These are phyloP conservation scores for Coelopa pilipes DNA, from an alignment of 2,888 invertebrate species.

Conservation along the genomic window DNA sequence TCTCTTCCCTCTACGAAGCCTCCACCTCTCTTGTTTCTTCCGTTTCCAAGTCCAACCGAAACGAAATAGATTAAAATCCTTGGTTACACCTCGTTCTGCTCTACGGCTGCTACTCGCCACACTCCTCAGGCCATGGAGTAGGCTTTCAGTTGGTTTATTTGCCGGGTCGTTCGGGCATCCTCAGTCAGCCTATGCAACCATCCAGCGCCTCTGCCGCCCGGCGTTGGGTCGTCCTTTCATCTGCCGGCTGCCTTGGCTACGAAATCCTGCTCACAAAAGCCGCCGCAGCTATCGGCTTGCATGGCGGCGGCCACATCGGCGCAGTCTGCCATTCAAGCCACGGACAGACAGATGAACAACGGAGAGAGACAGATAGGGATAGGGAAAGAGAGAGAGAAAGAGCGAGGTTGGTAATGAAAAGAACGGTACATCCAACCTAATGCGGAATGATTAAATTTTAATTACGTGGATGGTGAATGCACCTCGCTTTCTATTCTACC, in stretches of 20 bases:
- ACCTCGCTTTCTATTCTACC: no score
- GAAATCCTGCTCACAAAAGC: slow-evolving; percentile 28
- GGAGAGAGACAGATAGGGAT: not conserved
- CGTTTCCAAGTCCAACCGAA: not conserved
- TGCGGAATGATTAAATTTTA: slow-evolving; percentile 32
- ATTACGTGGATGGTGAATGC: slow-evolving; percentile 9
- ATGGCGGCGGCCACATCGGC: slow-evolving; percentile 4
- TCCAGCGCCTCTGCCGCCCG: no score
- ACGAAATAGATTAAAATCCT: slow-evolving; percentile 31
- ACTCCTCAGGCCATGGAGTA: no score
- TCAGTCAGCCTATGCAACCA: no score
- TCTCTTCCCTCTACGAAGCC: no score
- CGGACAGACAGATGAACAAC: not conserved
- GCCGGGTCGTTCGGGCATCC: no score
- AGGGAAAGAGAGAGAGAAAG: not conserved
- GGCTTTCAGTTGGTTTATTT: no score
- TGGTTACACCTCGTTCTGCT: slow-evolving; percentile 2
- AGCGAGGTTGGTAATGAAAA: no score
- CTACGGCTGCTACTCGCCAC: not conserved
- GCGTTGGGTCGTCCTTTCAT: no score
- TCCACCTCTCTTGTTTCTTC: not conserved
- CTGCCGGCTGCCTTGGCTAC: slow-evolving; percentile 22
- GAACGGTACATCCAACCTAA: not conserved
- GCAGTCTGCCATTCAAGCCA: not conserved
- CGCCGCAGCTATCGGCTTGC: slow-evolving; percentile 16